A percentile compares a stretch with the other conserved stretches of the same genome.
These are phyloP conservation scores for Oryzias javanicus DNA, from an alignment of 2,113 vertebrate species.

Conservation along the genomic window DNA sequence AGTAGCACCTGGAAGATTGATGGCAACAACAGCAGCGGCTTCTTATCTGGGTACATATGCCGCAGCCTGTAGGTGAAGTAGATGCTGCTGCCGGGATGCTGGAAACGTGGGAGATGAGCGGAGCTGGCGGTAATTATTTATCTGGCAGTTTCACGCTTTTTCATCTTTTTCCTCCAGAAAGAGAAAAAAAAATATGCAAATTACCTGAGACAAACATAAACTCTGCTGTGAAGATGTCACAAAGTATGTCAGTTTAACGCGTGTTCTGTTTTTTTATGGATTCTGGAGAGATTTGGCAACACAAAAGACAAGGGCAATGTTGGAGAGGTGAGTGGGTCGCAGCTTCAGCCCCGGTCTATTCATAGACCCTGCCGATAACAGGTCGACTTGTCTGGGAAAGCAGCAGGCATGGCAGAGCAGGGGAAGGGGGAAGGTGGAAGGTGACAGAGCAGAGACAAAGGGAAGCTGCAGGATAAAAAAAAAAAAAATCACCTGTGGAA, in stretches of 20 bases:
- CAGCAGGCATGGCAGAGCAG: constrained; percentile 33
- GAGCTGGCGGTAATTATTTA: constrained; percentile 33
- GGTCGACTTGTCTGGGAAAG: constrained; percentile 65
- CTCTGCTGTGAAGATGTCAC: background rate
- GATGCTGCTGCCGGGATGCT: background rate
- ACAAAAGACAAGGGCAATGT: constrained; percentile 60
- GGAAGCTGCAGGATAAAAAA: constrained; percentile 39
- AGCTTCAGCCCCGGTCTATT: constrained; percentile 62
- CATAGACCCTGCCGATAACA: constrained; percentile 69
- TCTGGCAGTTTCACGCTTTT: constrained; percentile 16
- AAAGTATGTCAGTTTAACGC: background rate
- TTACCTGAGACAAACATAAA: constrained; percentile 7
- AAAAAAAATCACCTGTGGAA: constrained; percentile 64
- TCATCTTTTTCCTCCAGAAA: constrained; percentile 1
- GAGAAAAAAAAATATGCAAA: background rate
- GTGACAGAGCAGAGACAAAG: constrained; percentile 54
- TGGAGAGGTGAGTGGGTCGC: constrained; percentile 58
- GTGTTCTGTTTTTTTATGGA: constrained; percentile 7
- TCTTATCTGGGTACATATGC: constrained; percentile 34
- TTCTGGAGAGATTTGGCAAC: constrained; percentile 42
- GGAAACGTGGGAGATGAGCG: constrained; percentile 5
- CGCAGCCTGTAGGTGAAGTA: constrained; percentile 1
- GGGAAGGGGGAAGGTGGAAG: constrained; percentile 14
- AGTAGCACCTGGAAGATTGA: constrained; percentile 30
- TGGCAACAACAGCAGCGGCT: background rate